Evolutionary conservation across 2,113 vertebrate species (phyloP).

Genomic region (Taurulus bubalis): DNA sequence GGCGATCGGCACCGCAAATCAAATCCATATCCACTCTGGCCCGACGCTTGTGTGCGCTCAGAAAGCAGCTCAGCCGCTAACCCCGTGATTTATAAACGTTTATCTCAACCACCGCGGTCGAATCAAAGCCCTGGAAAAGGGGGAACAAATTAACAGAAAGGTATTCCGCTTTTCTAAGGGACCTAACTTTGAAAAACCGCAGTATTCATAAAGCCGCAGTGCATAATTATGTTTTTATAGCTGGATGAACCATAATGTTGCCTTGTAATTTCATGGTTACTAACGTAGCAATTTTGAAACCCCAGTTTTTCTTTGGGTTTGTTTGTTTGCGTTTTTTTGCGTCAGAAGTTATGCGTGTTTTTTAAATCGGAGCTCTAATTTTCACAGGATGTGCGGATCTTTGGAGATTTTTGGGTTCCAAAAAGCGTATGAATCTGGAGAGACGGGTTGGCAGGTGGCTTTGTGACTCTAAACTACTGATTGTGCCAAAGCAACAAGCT

Average conservation of each 20-base stretch:
- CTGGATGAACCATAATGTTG: conserved; percentile 88
- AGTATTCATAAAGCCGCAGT: conserved; percentile 84
- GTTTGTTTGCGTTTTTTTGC: conserved; percentile 87
- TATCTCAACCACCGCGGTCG: conserved; percentile 71
- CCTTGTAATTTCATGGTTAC: conserved; percentile 89
- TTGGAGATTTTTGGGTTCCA: conserved; percentile 15
- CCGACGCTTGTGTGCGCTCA: conserved; percentile 57
- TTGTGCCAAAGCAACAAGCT: background rate
- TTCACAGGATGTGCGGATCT: conserved; percentile 74
- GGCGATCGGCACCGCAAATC: conserved; percentile 72
- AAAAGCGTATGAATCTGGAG: conserved; percentile 27
- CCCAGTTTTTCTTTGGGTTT: conserved; percentile 85
- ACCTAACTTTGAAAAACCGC: conserved; percentile 82
- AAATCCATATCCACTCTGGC: conserved; percentile 64
- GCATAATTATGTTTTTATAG: conserved; percentile 86
- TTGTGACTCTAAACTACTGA: background rate
- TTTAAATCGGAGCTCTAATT: conserved; percentile 77
- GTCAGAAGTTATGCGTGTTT: conserved; percentile 80
- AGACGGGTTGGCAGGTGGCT: conserved; percentile 14
- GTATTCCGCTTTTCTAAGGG: conserved; percentile 80
- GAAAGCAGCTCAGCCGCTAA: conserved; percentile 64
- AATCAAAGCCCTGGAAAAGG: conserved; percentile 75
- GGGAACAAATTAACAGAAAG: conserved; percentile 80
- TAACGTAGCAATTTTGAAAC: conserved; percentile 83
- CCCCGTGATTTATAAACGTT: conserved; percentile 76